Base-by-base conservation (phyloP, 2,888 invertebrate species). In the Dinocampus coccinellae region DNA sequence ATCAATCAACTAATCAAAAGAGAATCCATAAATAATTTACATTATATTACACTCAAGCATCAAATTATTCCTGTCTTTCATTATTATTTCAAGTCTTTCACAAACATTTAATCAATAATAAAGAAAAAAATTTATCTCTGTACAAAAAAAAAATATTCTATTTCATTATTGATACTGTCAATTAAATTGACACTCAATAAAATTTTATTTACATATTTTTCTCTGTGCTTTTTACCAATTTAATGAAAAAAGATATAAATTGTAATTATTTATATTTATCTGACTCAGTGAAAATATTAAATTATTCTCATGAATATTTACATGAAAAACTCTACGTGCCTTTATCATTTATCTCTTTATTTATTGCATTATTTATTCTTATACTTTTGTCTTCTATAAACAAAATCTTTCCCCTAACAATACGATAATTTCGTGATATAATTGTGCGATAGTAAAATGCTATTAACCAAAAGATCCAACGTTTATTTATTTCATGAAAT, bases 401-500 rank as follows among this genome's bases (percentile, higher is more conserved):
- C 60, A 20, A 34, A 10, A 34, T 10, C 20, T 60, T 20, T 20
- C 34, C 34, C 47, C 36, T 20, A 47, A 47, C 20, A 60, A 34
- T 20, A n/a, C 57, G 67, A 67, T 67, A 60, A 61, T 33, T 68
- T 53, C 53, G 1, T 39, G 33, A 26, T 34, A 39, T 20, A 61
- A 20, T 62, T 11, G 42, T 13, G n/a, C 33, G 47, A 62, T 24
- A 47, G 36, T n/a, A 42, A n/a, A 26, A 24, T 11, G 24, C 26
- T 29, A 26, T 29, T 57, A 29, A 42, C 29, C 53, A 13, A 22
- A n/a, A 34, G 69, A 53, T 64, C 29, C n/a, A 60, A 34, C 58
- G 29, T 60, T 58, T 70, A 64, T 64, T 70, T 65, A 42, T 24
- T 64, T 58, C 34, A 20, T 42, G 61, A 63, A 55, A 24, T 53